A percentile compares a stretch with the other conserved stretches of the same genome.
These are phyloP conservation scores for Oncorhynchus gorbuscha DNA, from an alignment of 2,113 vertebrate genomes.

Conservation along the genomic window DNA sequence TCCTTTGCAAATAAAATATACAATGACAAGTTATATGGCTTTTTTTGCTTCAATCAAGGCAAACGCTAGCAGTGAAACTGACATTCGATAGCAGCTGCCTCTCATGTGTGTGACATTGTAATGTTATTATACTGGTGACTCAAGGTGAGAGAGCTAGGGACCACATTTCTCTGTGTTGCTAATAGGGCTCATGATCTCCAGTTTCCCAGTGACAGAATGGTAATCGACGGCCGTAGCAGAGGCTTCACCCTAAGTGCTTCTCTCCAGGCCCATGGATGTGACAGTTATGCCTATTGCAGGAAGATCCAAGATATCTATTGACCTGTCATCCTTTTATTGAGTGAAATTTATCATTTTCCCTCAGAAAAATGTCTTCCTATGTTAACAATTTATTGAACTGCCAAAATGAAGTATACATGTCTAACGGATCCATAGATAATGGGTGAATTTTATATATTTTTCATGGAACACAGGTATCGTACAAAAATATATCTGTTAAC, in stretches of 20 bases:
- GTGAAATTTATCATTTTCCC: slow-evolving; percentile 52
- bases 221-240: neutral
- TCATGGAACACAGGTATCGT: slow-evolving; percentile 17
- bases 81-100: neutral
- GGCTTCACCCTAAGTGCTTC: neutral
- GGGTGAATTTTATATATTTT: slow-evolving; percentile 11
- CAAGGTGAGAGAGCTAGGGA: neutral
- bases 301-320: slow-evolving; percentile 57
- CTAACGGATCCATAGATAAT: slow-evolving; percentile 23
- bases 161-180: neutral
- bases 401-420: slow-evolving; percentile 40
- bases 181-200: neutral
- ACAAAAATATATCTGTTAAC: slow-evolving; percentile 8
- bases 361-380: slow-evolving; percentile 54
- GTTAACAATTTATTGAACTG: slow-evolving; percentile 54
- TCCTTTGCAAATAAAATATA: slow-evolving; percentile 83
- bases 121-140: no score
- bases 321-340: slow-evolving; percentile 57
- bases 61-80: neutral
- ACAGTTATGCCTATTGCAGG: slow-evolving; percentile 27
- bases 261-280: slow-evolving; percentile 18
- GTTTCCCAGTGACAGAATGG: slow-evolving; percentile 1
- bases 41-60: slow-evolving; percentile 32
- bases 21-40: slow-evolving; percentile 68
- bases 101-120: no score